Evolutionary conservation across 1,140 invertebrate species (phyloP).

Genomic region (Trialeurodes vaporariorum): DNA sequence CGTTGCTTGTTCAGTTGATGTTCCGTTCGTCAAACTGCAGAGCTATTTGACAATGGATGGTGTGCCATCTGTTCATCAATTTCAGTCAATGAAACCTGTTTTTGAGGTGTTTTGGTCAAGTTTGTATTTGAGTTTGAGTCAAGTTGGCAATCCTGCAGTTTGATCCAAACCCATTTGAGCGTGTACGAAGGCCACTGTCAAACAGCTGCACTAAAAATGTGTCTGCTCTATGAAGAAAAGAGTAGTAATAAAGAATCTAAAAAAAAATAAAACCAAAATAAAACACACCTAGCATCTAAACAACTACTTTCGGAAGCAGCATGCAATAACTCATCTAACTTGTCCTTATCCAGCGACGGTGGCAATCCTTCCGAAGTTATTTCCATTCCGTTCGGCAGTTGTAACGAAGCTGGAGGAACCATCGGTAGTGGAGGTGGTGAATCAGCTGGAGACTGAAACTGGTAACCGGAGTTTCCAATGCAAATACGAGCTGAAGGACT

Average conservation of each 20-base stretch:
- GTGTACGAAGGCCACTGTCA: too few relatives aligned
- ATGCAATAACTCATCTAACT: conserved; percentile 29
- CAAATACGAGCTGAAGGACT: conserved; percentile 35
- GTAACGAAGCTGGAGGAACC: conserved; percentile 16
- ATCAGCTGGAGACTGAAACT: neutral
- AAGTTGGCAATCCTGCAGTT: too few relatives aligned
- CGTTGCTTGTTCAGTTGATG: too few relatives aligned
- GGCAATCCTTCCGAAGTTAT: conserved; percentile 30
- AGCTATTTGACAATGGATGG: too few relatives aligned
- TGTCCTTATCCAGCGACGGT: conserved; percentile 29
- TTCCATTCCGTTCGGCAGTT: conserved; percentile 27
- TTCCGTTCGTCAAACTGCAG: too few relatives aligned
- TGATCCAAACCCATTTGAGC: too few relatives aligned
- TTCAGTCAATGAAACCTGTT: too few relatives aligned
- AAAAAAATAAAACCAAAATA: conserved; percentile 8
- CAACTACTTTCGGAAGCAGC: conserved; percentile 18
- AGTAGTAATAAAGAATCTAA: conserved; percentile 2
- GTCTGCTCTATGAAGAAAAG: too few relatives aligned
- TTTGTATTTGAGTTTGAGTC: too few relatives aligned
- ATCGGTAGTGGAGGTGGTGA: conserved; percentile 11
- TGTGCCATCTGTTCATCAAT: too few relatives aligned
- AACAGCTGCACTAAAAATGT: too few relatives aligned
- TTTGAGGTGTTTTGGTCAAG: too few relatives aligned
- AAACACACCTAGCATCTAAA: neutral
- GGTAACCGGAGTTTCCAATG: conserved; percentile 18